These are phyloP conservation scores for Apomyelois bistriatella DNA, from an alignment of 2,888 invertebrate species.

Conservation along the genomic window DNA sequence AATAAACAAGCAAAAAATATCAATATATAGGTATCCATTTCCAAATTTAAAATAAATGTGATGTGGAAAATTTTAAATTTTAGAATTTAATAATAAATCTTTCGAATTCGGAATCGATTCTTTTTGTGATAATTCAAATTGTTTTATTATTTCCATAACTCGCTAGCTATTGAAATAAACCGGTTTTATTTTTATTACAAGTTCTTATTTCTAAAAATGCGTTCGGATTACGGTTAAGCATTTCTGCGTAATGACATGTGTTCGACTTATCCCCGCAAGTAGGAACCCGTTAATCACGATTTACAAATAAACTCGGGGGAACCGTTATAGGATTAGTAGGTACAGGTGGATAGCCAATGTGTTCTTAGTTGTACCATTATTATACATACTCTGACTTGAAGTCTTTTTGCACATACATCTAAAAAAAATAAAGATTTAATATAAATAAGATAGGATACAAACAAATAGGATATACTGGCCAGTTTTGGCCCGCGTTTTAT, in stretches of 20 bases:
- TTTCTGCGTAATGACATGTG: constrained; percentile 1
- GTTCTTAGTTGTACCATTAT: not conserved
- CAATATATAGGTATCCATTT: not conserved
- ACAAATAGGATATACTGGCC: too few species aligned
- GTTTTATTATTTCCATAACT: not conserved
- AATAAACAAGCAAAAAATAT: not conserved
- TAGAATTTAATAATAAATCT: not conserved
- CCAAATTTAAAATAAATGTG: not conserved
- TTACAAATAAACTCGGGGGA: constrained; percentile 37
- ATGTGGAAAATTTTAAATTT: not conserved
- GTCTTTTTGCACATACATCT: too few species aligned
- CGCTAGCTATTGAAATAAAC: not conserved
- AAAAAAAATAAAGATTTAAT: too few species aligned
- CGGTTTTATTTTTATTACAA: not conserved
- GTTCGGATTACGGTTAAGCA: not conserved
- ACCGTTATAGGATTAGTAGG: constrained; percentile 32
- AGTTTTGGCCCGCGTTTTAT: too few species aligned
- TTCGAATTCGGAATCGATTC: too few species aligned
- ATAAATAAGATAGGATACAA: too few species aligned
- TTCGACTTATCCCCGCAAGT: not conserved
- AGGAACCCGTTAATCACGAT: constrained; percentile 48
- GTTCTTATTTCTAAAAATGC: not conserved
- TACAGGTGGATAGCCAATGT: constrained; percentile 35
- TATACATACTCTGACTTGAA: not conserved
- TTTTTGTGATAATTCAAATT: too few species aligned